phyloP scores from a whole-genome alignment of 2,888 invertebrate species.

The Campaea margaritaria region DNA sequence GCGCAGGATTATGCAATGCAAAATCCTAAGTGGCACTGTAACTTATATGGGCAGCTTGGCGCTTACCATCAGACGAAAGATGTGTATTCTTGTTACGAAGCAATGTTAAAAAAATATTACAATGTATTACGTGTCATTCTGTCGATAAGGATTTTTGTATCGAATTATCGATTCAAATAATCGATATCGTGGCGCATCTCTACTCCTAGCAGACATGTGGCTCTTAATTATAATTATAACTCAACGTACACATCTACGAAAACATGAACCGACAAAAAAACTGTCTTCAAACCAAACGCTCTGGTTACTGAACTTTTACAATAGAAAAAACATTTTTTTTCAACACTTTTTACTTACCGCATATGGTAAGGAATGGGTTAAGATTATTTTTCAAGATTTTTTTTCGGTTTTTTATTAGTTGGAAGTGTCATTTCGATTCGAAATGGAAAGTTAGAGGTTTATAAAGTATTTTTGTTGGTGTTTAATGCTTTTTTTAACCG shows the following conservation, averaged over 20 bases:
- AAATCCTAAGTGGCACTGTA: no score
- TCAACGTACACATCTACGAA: slow-evolving; percentile 72
- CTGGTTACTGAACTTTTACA: slow-evolving; percentile 79
- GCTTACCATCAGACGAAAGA: no score
- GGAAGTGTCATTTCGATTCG: slow-evolving; percentile 78
- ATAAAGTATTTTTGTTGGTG: slow-evolving; percentile 70
- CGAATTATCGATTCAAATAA: slow-evolving; percentile 18
- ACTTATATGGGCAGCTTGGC: no score
- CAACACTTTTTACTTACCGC: slow-evolving; percentile 46
- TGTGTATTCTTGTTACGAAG: no score
- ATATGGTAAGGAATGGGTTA: slow-evolving; percentile 80
- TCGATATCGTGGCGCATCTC: slow-evolving; percentile 40
- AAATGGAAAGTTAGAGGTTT: slow-evolving; percentile 80
- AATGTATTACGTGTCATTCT: not conserved
- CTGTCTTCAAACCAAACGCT: slow-evolving; percentile 74
- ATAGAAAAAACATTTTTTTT: slow-evolving; percentile 57
- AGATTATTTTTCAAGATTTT: slow-evolving; percentile 48
- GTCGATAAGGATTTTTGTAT: not conserved
- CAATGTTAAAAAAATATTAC: no score
- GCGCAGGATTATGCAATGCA: no score
- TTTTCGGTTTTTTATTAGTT: slow-evolving; percentile 41
- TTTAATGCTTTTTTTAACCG: slow-evolving; percentile 51
- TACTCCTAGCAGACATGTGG: slow-evolving; percentile 73
- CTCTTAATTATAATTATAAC: slow-evolving; percentile 82
- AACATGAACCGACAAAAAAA: slow-evolving; percentile 76